Conservation (phyloP, 2,113 vertebrate species). For the Festucalex cinctus region DNA sequence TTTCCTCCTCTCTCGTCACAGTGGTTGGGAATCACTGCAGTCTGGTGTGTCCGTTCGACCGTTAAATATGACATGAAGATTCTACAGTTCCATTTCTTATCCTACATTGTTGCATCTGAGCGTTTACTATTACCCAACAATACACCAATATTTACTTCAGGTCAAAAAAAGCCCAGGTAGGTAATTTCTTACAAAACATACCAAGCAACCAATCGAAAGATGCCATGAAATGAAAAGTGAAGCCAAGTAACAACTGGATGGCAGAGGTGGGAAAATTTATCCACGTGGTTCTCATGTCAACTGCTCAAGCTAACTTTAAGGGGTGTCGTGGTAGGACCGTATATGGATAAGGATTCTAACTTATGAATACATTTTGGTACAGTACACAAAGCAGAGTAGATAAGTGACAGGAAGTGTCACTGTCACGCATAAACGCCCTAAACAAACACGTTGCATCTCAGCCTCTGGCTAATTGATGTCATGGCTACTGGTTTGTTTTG, state of each 20-base stretch:
- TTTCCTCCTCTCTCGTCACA: too few relatives aligned
- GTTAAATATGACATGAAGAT: too few relatives aligned
- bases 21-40: too few relatives aligned
- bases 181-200: background rate
- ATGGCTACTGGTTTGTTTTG: background rate
- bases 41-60: too few relatives aligned
- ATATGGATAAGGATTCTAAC: background rate
- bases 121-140: too few relatives aligned
- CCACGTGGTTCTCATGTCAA: background rate
- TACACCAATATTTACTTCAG: too few relatives aligned
- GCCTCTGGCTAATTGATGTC: background rate
- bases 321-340: background rate
- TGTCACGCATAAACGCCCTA: background rate
- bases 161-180: too few relatives aligned
- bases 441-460: background rate
- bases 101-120: too few relatives aligned
- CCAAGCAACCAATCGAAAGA: background rate
- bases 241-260: background rate
- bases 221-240: background rate
- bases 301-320: background rate
- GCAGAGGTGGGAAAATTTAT: background rate
- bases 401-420: background rate
- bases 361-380: background rate
- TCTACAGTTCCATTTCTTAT: too few relatives aligned
- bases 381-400: background rate